Evolutionary conservation across 2,888 invertebrate species (phyloP), one percentile per base, ranked within the genome.

Genomic region (Calliphora vomitoria): DNA sequence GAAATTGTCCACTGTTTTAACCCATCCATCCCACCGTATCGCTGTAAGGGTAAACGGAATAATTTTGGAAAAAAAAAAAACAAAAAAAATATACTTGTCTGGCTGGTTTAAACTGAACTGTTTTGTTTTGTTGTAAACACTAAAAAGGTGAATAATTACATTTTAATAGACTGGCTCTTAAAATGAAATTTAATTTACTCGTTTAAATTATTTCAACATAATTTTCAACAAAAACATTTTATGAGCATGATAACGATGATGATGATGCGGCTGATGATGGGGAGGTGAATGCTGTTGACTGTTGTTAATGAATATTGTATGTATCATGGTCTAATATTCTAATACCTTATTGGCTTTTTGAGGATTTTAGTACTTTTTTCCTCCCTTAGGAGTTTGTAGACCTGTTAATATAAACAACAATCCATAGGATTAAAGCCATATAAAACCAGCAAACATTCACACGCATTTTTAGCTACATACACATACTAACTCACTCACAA

Each of bases 81-180:
- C 1, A 18, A 25, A 60, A 62, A 31, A 35, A 8, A 68, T 41
- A 20, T 41, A 38, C 11, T 41, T 72, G 86, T 66, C 86, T 82
- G 81, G 66, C 75, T 81, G 86, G 84, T 38, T 87, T 89, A 15
- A 60, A 60, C n/a, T 35, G 31, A 72, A 66, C 20, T 38, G 38
- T 71, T 64, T 78, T 38, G 38, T 76, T 64, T 78, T 60, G 47
- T 38, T 53, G 13, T 62, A 58, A 50, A 72, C 11, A 80, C n/a
- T 81, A 78, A 82, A 69, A 79, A 80, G 87, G 90, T 91, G 91
- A 91, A 91, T 91, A 91, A 91, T 92, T 91, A 91, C 91, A 90
- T 91, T 91, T 91, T 91, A 91, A 91, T 91, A 90, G 91, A 91
- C 75, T 82, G 75, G 44, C 55, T 75, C 83, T 53, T 71, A 55